These are phyloP conservation scores for Phrynosoma platyrhinos DNA, from an alignment of 2,113 vertebrate genomes.

Conservation along the genomic window DNA sequence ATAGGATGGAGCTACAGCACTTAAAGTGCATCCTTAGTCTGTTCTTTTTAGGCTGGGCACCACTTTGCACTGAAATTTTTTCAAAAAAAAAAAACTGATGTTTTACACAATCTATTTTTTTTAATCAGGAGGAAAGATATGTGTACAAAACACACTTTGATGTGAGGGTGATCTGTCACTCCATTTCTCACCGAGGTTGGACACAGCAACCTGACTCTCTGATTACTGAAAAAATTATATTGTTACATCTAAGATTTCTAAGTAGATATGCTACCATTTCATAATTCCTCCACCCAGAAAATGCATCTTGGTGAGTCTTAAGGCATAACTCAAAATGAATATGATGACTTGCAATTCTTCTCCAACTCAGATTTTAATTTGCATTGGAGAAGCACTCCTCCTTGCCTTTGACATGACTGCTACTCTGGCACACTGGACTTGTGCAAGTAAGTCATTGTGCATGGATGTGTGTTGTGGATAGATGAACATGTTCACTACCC, in stretches of 20 bases:
- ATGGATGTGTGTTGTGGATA: too few relatives aligned
- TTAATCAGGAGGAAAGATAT: background rate
- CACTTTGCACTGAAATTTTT: too few relatives aligned
- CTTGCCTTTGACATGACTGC: background rate
- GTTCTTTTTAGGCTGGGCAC: too few relatives aligned
- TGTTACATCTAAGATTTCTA: background rate
- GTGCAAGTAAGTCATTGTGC: too few relatives aligned
- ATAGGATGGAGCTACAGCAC: too few relatives aligned
- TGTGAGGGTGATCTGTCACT: too few relatives aligned
- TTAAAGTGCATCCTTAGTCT: too few relatives aligned
- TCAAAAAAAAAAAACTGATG: too few relatives aligned
- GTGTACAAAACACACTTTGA: too few relatives aligned
- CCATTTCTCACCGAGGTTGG: too few relatives aligned
- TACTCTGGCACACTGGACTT: background rate
- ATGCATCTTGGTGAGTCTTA: background rate
- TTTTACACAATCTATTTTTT: background rate
- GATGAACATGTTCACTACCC: too few relatives aligned
- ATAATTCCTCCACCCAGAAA: background rate
- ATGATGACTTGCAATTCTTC: background rate
- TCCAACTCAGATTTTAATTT: slow-evolving; percentile 14
- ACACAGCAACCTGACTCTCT: background rate
- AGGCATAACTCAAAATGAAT: background rate
- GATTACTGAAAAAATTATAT: background rate
- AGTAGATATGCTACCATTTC: background rate
- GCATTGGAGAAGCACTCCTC: background rate